A percentile compares a stretch with the other conserved stretches of the same genome.
These are phyloP conservation scores for Apteryx mantelli DNA, from an alignment of 2,113 vertebrate genomes.

Conservation along the genomic window DNA sequence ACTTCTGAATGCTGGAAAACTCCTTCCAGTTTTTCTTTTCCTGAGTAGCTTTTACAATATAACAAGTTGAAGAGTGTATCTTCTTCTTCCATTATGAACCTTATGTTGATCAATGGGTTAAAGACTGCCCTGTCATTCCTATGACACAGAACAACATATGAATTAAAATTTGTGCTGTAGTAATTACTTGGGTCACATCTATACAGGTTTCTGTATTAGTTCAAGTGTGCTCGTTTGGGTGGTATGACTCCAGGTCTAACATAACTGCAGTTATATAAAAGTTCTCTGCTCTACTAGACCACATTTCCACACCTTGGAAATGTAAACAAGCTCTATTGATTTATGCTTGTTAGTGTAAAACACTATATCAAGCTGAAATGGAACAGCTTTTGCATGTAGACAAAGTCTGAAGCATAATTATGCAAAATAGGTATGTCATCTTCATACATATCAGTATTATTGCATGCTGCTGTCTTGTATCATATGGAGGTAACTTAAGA, in stretches of 20 bases:
- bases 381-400: background rate
- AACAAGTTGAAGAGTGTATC: background rate
- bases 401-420: slow-evolving; percentile 16
- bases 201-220: background rate
- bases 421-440: background rate
- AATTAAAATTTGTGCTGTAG: background rate
- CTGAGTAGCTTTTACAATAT: background rate
- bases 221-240: background rate
- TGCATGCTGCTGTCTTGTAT: background rate
- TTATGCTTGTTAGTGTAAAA: background rate
- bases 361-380: background rate
- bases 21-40: background rate
- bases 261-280: background rate
- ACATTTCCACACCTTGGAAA: background rate
- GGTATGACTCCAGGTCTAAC: background rate
- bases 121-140: background rate
- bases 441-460: background rate
- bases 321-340: background rate
- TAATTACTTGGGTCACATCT: background rate
- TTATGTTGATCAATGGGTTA: background rate
- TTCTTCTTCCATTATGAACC: background rate
- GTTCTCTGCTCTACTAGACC: background rate
- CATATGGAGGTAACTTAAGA: background rate
- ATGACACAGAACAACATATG: background rate
- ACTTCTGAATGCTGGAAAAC: background rate